These are phyloP conservation scores for Marcusenius ussheri DNA, from an alignment of 2,113 vertebrate species.

Conservation along the genomic window DNA sequence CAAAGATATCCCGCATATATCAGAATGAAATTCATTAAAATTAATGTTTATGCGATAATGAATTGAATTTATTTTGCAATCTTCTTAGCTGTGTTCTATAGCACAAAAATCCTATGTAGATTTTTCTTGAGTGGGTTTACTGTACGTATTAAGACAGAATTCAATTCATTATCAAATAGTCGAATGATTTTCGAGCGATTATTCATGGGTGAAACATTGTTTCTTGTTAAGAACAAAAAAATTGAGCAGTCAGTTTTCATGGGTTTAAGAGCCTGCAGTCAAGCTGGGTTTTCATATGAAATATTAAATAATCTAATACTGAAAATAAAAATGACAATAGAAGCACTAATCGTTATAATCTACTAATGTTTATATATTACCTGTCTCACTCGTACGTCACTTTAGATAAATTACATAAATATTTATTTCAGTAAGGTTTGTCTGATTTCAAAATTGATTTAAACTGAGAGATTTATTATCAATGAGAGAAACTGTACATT, in stretches of 20 bases:
- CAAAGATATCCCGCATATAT: slow-evolving; percentile 9
- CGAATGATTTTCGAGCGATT: background rate
- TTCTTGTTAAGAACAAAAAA: background rate
- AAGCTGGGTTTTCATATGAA: background rate
- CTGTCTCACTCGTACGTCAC: background rate
- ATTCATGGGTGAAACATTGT: background rate
- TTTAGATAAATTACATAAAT: background rate
- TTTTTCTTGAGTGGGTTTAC: background rate
- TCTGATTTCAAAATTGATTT: background rate
- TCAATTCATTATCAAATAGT: background rate
- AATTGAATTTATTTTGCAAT: background rate
- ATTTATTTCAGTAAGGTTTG: background rate
- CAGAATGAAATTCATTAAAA: slow-evolving; percentile 2
- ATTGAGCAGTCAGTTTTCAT: background rate
- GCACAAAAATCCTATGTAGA: background rate
- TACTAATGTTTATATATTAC: background rate
- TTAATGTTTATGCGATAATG: background rate
- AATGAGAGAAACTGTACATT: background rate
- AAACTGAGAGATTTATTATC: background rate
- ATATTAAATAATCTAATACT: background rate
- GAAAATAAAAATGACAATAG: background rate
- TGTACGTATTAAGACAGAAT: background rate
- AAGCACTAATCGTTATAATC: background rate
- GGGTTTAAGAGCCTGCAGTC: background rate
- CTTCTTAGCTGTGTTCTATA: background rate